Conservation (phyloP, 2,888 invertebrate species). For the Patella pellucida region DNA sequence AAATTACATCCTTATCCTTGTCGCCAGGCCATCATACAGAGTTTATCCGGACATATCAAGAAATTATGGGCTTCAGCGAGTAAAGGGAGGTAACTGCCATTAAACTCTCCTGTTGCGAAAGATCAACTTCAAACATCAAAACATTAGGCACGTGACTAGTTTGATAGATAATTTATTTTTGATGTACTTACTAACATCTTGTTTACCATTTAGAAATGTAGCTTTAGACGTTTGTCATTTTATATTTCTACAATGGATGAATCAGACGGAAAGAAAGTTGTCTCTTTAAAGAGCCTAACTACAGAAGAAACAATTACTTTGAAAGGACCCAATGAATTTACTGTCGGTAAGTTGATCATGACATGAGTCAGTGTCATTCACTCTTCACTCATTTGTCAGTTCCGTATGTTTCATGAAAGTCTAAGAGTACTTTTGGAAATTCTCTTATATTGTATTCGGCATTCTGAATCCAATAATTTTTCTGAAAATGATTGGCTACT, state of each 20-base stretch:
- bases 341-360: constrained; percentile 26
- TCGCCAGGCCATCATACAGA: too few relatives aligned
- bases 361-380: background rate
- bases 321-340: constrained; percentile 30
- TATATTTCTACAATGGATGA: background rate
- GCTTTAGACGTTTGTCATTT: too few relatives aligned
- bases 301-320: constrained; percentile 32
- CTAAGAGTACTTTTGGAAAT: too few relatives aligned
- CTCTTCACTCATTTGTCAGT: background rate
- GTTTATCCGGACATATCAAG: too few relatives aligned
- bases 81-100: background rate
- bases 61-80: background rate
- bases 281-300: constrained; percentile 25
- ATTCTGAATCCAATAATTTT: too few relatives aligned
- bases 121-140: background rate
- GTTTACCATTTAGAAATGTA: too few relatives aligned
- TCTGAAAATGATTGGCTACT: too few relatives aligned
- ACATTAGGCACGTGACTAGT: background rate
- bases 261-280: constrained; percentile 8
- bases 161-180: constrained; percentile 2
- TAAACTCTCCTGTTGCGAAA: background rate
- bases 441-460: too few relatives aligned
- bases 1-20: too few relatives aligned
- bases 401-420: too few relatives aligned
- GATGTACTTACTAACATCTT: too few relatives aligned